Evolutionary conservation across 53 echinoderm and acorn worm genomes (phyloP), one percentile per base, ranked within the genome.

Genomic region (Apostichopus leukothele): DNA sequence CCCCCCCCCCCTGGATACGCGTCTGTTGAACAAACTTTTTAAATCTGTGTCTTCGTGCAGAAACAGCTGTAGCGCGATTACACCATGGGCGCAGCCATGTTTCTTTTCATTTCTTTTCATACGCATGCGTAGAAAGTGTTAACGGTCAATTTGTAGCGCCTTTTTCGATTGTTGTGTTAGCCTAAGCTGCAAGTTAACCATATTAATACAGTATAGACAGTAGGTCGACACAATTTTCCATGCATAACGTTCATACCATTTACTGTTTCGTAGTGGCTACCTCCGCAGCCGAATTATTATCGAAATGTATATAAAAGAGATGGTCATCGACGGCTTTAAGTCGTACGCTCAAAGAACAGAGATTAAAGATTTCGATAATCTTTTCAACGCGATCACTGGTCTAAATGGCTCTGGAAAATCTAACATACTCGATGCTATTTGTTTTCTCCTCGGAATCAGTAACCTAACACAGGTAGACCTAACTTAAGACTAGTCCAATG

Each of bases 341-440:
- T 97, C 97, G 73, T 97, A 97, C 74, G 97, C 97, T 18, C 97
- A 97, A 77, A 97, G 97, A 90, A 97, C 97, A 27, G 97, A 97
- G 92, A 92, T 97, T n/a, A 97, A 95, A 79, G 95, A 95, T 51
- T 97, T 97, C 80, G 97, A 97, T 73, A 95, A 94, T 8, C 93
- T 97, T 83, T 97, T 97, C 68, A 97, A 97, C 74, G 97, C 97
- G 50, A 97, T 97, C 52, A 97, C 97, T 59, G 97, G 97, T 19
- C 90, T 97, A 60, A 97, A 97, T 91, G 97, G 97, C 73, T 95
- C 95, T 76, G 97, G 97, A 86, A 97, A 97, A 75, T 97, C 97
- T 8, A 97, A 97, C 74, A 97, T 97, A 83, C 90, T 97, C 83
- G 97, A 97, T 81, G 94, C 95, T 52, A 97, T 97, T 86, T 97